A percentile compares a stretch with the other conserved stretches of the same genome.
These are phyloP conservation scores for Acanthisitta chloris DNA, from an alignment of 2,113 vertebrate species.

Conservation along the genomic window DNA sequence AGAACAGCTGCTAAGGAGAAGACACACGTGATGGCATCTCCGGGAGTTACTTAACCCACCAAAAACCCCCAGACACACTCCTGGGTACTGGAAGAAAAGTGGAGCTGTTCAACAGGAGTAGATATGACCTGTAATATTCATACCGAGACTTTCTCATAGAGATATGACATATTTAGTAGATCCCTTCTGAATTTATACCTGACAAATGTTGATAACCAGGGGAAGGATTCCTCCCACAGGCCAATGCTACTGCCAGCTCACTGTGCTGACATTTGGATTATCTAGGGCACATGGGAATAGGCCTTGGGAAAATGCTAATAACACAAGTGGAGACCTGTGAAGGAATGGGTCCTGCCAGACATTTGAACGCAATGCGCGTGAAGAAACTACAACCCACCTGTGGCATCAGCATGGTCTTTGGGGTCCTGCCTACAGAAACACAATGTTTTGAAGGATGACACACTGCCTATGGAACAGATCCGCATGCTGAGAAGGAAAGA, in stretches of 20 bases:
- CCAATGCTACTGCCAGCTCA: not conserved
- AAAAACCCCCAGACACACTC: not conserved
- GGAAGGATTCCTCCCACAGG: not conserved
- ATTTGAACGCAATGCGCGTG: rapidly evolving
- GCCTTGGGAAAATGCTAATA: not conserved
- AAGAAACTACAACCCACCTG: not conserved
- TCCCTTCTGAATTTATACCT: not conserved
- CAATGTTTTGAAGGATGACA: not conserved
- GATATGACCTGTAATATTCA: not conserved
- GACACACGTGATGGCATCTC: not conserved
- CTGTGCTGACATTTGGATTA: not conserved
- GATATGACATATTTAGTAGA: not conserved
- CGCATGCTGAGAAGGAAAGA: not conserved
- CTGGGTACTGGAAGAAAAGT: not conserved
- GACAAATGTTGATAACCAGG: not conserved
- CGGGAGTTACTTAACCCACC: not conserved
- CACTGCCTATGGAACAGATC: not conserved
- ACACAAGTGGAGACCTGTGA: not conserved
- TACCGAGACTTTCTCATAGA: not conserved
- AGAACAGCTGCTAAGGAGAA: not conserved
- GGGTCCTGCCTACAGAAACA: not conserved
- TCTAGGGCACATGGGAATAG: not conserved
- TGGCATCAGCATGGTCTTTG: not conserved
- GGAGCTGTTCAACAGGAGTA: not conserved
- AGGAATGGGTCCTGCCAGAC: not conserved